Evolutionary conservation across 2,113 vertebrate genomes (phyloP).

Genomic region (Pionites leucogaster): DNA sequence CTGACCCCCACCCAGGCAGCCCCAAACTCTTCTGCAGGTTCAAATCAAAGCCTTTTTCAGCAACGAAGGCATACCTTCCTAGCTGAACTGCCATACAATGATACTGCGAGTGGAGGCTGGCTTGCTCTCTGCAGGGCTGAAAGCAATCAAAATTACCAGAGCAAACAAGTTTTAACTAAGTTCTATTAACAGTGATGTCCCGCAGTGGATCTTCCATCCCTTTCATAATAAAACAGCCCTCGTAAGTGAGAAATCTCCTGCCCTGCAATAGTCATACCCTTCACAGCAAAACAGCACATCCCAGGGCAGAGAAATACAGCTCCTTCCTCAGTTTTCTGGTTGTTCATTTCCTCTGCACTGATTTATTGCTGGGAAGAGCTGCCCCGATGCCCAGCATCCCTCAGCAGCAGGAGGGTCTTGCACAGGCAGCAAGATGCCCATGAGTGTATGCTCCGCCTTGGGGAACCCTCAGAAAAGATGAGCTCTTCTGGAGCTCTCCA

Average conservation of each 20-base stretch:
- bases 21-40: background rate
- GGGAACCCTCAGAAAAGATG: background rate
- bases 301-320: fast-evolving
- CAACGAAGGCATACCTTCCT: background rate
- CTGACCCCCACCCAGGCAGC: background rate
- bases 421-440: background rate
- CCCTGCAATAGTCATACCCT: fast-evolving
- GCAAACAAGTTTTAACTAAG: background rate
- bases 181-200: background rate
- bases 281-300: fast-evolving
- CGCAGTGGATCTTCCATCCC: background rate
- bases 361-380: background rate
- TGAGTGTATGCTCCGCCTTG: background rate
- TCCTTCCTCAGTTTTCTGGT: background rate
- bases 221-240: background rate
- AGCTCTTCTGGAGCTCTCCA: background rate
- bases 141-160: background rate
- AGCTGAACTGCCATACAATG: background rate
- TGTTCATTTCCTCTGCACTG: background rate
- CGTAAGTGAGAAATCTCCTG: background rate
- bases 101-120: fast-evolving
- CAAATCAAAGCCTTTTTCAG: background rate
- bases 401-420: background rate
- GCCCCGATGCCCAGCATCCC: background rate
- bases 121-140: background rate